Conservation (phyloP, 2,888 invertebrate species). For the Hermodice carunculata region DNA sequence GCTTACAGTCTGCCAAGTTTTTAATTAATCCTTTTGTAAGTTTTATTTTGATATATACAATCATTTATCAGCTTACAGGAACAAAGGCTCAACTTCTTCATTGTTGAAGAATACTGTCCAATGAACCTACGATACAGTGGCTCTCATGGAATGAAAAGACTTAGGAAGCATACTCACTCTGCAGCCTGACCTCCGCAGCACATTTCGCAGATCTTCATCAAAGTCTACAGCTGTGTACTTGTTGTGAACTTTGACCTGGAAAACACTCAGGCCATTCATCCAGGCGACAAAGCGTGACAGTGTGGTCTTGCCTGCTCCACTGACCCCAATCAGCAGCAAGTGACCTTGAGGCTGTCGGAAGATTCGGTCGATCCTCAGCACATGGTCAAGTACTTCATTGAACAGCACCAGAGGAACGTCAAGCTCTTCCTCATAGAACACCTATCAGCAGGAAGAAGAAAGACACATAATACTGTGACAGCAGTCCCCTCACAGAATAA, state of each 20-base stretch:
- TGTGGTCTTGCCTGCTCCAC: slow-evolving; percentile 99
- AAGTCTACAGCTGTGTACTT: slow-evolving; percentile 99
- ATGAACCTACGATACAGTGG: too few relatives aligned
- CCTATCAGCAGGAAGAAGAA: too few relatives aligned
- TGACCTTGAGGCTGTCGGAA: slow-evolving; percentile 99
- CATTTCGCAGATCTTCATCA: slow-evolving; percentile 92
- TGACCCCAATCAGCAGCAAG: slow-evolving; percentile 96
- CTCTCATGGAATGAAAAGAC: too few relatives aligned
- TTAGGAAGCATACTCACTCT: slow-evolving; percentile 56
- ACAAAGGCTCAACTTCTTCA: too few relatives aligned
- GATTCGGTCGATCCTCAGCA: slow-evolving; percentile 97
- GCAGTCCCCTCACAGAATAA: too few relatives aligned
- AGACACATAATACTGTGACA: too few relatives aligned
- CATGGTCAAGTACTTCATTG: slow-evolving; percentile 99
- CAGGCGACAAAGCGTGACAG: slow-evolving; percentile 99
- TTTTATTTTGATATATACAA: too few relatives aligned
- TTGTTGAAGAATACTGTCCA: too few relatives aligned
- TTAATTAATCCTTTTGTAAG: too few relatives aligned
- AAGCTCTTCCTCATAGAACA: slow-evolving; percentile 99
- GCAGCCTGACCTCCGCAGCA: slow-evolving; percentile 73
- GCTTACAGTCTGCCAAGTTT: too few relatives aligned
- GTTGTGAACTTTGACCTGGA: slow-evolving; percentile 99
- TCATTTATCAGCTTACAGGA: too few relatives aligned
- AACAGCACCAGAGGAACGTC: slow-evolving; percentile 98
- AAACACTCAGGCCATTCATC: slow-evolving; percentile 99